Evolutionary conservation across 2,888 invertebrate genomes (phyloP).

Genomic region (Mayetiola destructor): DNA sequence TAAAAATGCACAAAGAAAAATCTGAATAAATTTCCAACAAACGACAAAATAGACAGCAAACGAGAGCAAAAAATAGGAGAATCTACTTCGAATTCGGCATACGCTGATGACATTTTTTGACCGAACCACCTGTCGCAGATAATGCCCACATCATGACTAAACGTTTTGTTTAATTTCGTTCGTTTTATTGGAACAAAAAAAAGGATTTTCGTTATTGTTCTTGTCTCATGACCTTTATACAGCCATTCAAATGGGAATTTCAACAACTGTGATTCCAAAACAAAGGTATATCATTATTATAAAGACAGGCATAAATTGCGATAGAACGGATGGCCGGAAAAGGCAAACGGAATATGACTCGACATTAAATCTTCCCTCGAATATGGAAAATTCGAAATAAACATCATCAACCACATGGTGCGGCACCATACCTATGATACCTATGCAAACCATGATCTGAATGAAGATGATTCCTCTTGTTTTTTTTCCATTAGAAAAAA

Average conservation of each 20-base stretch:
- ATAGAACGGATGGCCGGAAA: no score
- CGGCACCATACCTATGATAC: no score
- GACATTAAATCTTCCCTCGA: no score
- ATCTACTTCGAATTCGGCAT: not conserved
- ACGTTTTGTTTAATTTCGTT: not conserved
- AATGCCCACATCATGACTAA: conserved; percentile 2
- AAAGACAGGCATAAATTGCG: no score
- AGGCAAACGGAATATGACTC: no score
- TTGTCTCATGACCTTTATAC: not conserved
- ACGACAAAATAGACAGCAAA: not conserved
- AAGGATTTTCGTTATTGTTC: no score
- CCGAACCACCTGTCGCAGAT: conserved; percentile 5
- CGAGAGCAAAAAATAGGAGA: not conserved
- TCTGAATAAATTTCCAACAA: no score
- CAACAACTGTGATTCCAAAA: not conserved
- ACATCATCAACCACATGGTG: no score
- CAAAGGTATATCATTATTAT: not conserved
- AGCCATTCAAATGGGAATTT: not conserved
- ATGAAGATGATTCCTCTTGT: not conserved
- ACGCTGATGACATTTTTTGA: not conserved
- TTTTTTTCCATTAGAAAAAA: not conserved
- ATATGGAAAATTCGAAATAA: not conserved
- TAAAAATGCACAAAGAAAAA: not conserved
- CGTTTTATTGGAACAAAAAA: no score
- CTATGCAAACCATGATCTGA: no score